Evolutionary conservation across 2,888 invertebrate genomes (phyloP), one percentile per base, ranked within the genome.

Genomic region (Lymantria dispar): DNA sequence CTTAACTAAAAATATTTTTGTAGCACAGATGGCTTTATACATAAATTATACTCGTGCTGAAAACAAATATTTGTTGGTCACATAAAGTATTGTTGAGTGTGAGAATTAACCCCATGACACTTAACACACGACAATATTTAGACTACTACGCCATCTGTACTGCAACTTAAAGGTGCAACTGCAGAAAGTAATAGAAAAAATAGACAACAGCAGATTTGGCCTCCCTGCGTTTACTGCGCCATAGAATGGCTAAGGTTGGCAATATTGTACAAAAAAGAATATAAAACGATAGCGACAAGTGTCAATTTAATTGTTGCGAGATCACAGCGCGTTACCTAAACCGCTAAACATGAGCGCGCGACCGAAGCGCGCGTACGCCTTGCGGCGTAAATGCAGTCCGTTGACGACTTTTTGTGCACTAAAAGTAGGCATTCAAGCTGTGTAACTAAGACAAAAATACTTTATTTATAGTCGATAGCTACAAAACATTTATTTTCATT

Each of bases 361-460:
- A 29, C 39, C 40, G 29, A 30, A 7, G 30, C 12, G 11, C 38
- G 38, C 12, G 38, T 7, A 13, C 37, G 39, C 43, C 22, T 3
- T 8, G 12, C 39, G 12, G 38, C 44, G 10, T 42, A 39, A 47
- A 29, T 38, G 56, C 49, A 46, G 56, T 38, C 55, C 56, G 58
- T 12, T 36, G 48, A 43, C 43, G 8, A 7, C 58, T 72, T 70
- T 71, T 72, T 71, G 60, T 61, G 56, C 52, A 47, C 51, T 58
- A 53, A 47, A 67, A 68, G 58, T 58, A 68, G 54, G 29, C 49
- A 56, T 59, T 55, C 43, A 54, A 47, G 41, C 65, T 60, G 61
- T 67, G 67, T 68, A 70, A 60, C 51, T 48, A 37, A 58, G 43
- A 61, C 40, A 40, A 51, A 59, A 61, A 54, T 40, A 53, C 46